Evolutionary conservation across 2,797 vertebrate species (phyloP).

Genomic region (Luscinia luscinia): DNA sequence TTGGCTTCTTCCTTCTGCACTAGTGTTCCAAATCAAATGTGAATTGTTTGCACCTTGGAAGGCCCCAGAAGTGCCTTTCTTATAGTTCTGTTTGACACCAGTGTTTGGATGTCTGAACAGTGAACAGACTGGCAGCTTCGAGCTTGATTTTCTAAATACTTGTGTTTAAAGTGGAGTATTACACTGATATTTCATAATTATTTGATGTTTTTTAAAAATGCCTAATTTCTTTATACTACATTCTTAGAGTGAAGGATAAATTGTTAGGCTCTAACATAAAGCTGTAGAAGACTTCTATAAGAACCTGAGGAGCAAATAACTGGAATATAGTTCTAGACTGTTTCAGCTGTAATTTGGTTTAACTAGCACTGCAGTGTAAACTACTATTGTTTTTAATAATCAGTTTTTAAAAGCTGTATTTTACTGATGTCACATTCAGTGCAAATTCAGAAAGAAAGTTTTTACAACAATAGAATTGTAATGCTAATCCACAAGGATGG

Average conservation of each 20-base stretch:
- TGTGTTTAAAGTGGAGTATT: not conserved
- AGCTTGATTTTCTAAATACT: not conserved
- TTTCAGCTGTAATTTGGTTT: not conserved
- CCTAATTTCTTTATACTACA: not conserved
- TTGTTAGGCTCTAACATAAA: not conserved
- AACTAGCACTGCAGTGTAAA: not conserved
- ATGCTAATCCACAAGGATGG: not conserved
- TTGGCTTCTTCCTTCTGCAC: not conserved
- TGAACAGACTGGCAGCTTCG: not conserved
- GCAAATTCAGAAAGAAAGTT: not conserved
- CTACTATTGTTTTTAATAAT: not conserved
- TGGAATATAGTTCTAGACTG: not conserved
- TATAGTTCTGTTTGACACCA: not conserved
- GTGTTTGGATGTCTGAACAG: not conserved
- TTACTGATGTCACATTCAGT: not conserved
- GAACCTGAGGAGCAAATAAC: not conserved
- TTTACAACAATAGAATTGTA: not conserved
- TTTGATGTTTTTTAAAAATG: not conserved
- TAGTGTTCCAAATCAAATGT: not conserved
- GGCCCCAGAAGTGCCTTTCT: not conserved
- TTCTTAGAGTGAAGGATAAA: not conserved
- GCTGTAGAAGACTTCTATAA: not conserved
- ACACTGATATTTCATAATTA: not conserved
- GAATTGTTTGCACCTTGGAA: not conserved
- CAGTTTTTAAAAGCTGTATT: not conserved